phyloP scores from a whole-genome alignment of 2,888 invertebrate species.

The Drosophila paramelanica region DNA sequence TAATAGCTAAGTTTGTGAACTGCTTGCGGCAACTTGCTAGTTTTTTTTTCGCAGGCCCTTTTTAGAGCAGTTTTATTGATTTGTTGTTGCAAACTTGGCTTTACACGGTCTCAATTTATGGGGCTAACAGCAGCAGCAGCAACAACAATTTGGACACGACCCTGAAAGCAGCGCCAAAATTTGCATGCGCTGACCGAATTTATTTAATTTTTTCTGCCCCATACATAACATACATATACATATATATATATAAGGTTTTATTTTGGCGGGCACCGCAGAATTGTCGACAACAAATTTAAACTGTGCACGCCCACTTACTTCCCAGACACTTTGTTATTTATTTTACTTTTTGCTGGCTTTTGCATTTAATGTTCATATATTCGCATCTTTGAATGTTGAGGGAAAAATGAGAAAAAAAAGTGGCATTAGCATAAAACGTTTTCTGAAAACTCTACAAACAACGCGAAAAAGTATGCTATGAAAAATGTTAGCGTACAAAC shows the following conservation, averaged over 20 bases:
- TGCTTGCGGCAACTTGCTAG: conserved; percentile 51
- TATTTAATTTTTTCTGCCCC: conserved; percentile 34
- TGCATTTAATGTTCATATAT: conserved; percentile 45
- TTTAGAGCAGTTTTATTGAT: conserved; percentile 75
- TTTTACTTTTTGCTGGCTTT: conserved; percentile 22
- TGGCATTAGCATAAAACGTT: conserved; percentile 62
- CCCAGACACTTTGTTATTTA: conserved; percentile 54
- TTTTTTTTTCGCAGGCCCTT: conserved; percentile 48
- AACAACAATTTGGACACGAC: conserved; percentile 38
- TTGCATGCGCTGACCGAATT: conserved; percentile 66
- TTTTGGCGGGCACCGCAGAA: conserved; percentile 59
- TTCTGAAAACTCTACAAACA: conserved; percentile 27
- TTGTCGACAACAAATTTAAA: conserved; percentile 65
- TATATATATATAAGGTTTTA: conserved; percentile 35
- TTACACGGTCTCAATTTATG: conserved; percentile 65
- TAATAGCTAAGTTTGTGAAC: conserved; percentile 40
- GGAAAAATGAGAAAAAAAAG: conserved; percentile 15
- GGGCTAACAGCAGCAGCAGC: conserved; percentile 39
- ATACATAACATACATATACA: too few relatives aligned
- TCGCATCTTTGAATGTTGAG: conserved; percentile 43
- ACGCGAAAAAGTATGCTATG: conserved; percentile 56
- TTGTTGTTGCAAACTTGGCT: conserved; percentile 66
- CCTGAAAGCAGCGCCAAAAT: conserved; percentile 69
- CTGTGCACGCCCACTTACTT: conserved; percentile 55
- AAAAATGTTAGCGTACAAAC: conserved; percentile 38